Evolutionary conservation across 1,140 invertebrate species (phyloP), one percentile per base, ranked within the genome.

Genomic region (Drosophila nigromelanica): DNA sequence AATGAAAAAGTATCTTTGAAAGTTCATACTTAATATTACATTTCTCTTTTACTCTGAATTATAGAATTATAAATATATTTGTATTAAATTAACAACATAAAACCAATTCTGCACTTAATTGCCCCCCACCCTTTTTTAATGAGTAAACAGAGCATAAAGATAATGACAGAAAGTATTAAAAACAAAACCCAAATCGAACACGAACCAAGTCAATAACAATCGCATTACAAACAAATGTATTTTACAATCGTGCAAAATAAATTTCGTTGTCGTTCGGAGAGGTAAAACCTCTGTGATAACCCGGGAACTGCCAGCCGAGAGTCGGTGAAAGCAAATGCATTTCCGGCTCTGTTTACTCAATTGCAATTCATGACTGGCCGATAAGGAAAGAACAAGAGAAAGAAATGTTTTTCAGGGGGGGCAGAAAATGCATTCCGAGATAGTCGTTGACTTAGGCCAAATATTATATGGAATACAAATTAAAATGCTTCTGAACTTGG

Each of bases 271-370:
- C 33, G 52, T 56, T 14, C 33, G 24, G 45, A 33, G 21, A 55
- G 66, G 33, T 56, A 39, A 8, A 54, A 61, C 59, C 50, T 35
- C 8, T 55, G 15, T 61, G 80, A 85, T 85, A 85, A 86, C 77
- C 73, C 37, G 60, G 21, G 39, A 11, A 33, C 7, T 4, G 27
- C 27, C n/a, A 24, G 35, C 51, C 18, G 14, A 37, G 55, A 50
- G 55, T 67, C 72, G 60, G 83, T 62, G 83, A 87, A 86, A 87
- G 83, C 83, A 82, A 87, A 78, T 89, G 83, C 82, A 87, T 89
- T 87, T 87, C 82, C 82, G 82, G 82, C 71, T 61, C 30, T 87
- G 71, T 86, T 81, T 87, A 86, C 75, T 78, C 81, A 81, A 86
- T 87, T 86, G 82, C 75, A 86, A 78, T 78, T 72, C 59, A 43